Evolutionary conservation across 92 coral and sea anemone genomes (phyloP), one percentile per base, ranked within the genome.

Genomic region (Palythoa grandis): DNA sequence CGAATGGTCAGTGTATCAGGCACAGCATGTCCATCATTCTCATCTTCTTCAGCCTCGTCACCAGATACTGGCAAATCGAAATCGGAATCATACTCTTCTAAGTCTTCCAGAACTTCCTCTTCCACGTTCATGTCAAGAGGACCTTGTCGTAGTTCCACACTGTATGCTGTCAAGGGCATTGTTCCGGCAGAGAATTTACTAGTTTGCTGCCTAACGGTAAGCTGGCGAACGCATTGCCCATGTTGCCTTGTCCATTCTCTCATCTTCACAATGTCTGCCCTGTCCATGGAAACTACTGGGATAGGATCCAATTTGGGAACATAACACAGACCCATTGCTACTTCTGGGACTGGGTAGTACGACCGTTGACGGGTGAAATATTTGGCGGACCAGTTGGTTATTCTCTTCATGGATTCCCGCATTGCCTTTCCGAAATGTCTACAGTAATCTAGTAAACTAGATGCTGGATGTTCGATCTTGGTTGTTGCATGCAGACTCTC

Each of bases 341-440:
- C 76, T 43, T 40, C 72, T 58, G 77, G 86, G 9, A 82, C 77
- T 58, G 77, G 72, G 86, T 68, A 82, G 86, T 67, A 82, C 66
- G 77, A 82, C 86, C 77, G 39, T 19, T 65, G 77, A 82, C 48
- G 86, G 35, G 77, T 82, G 56, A 82, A 82, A 16, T 82, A 82
- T 60, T 82, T 61, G 56, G 86, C 86, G 11, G 86, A 25, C 86
- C 86, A 82, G 72, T 60, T 65, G 57, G 77, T 68, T 14, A 60
- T 82, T 82, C 86, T 25, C 23, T 82, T 67, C 16, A 82, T 22
- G 10, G 76, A 71, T 15, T 71, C 76, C 74, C 76, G 19, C 53
- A 71, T 71, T 2, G 52, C 86, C 86, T 37, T 82, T 22, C 86
- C 76, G 20, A 82, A 82, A 82, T 71, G 52, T 71, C 76, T 16